These are phyloP conservation scores for Phragmatobia fuliginosa DNA, from an alignment of 2,888 invertebrate genomes.

Conservation along the genomic window DNA sequence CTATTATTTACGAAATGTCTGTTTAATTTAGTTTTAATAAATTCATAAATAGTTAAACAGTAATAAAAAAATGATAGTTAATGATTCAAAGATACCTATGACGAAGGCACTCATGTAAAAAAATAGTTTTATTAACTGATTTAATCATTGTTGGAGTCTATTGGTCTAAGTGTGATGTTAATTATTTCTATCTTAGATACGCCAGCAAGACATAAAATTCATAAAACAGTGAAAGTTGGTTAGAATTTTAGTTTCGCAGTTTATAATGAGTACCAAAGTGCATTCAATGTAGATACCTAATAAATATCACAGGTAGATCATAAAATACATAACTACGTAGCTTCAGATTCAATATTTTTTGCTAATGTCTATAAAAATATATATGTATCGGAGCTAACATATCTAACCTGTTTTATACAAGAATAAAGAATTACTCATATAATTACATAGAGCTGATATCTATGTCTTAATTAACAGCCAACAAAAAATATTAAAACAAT, in stretches of 20 bases:
- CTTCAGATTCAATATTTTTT: not conserved
- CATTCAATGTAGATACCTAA: too few relatives aligned
- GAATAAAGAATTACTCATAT: not conserved
- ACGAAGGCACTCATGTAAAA: not conserved
- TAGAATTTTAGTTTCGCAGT: too few relatives aligned
- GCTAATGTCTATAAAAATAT: not conserved
- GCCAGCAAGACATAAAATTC: too few relatives aligned
- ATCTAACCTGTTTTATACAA: not conserved
- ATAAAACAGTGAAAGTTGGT: too few relatives aligned
- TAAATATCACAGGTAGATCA: not conserved
- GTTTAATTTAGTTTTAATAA: not conserved
- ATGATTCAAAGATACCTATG: not conserved
- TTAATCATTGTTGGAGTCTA: too few relatives aligned
- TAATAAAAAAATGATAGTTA: not conserved
- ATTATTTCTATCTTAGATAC: too few relatives aligned
- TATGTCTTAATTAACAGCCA: not conserved
- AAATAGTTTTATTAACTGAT: too few relatives aligned
- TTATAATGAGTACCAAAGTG: too few relatives aligned
- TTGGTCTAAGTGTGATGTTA: too few relatives aligned
- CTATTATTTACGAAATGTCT: not conserved
- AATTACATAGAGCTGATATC: not conserved
- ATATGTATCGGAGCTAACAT: not conserved
- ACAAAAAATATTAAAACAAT: not conserved
- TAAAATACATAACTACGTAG: not conserved
- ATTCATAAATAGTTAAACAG: not conserved